phyloP scores from a whole-genome alignment of 2,888 invertebrate species.

The Drosophila prolongata region DNA sequence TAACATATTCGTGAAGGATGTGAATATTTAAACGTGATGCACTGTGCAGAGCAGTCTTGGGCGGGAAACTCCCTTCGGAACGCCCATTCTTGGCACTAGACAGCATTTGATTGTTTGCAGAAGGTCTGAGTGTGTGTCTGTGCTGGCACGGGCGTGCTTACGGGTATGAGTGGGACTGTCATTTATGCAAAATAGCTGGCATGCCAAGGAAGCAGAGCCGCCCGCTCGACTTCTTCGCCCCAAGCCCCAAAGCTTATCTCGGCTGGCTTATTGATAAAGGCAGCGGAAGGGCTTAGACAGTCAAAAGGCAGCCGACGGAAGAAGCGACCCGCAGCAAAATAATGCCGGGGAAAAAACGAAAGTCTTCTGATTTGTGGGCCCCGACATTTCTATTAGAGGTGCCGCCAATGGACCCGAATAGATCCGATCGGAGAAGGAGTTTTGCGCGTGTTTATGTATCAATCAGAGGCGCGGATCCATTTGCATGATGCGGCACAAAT shows the following conservation, averaged over 20 bases:
- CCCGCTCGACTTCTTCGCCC: constrained; percentile 11
- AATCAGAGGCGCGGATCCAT: constrained; percentile 72
- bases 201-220: constrained; percentile 54
- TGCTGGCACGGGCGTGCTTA: constrained; percentile 1
- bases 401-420: constrained; percentile 44
- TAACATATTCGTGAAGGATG: background rate
- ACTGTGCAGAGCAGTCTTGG: constrained; percentile 8
- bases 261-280: constrained; percentile 72
- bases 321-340: constrained; percentile 11
- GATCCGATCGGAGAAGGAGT: constrained; percentile 47
- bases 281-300: constrained; percentile 75
- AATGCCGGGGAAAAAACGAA: constrained; percentile 35
- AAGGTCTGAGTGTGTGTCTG: constrained; percentile 24
- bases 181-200: constrained; percentile 78
- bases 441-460: constrained; percentile 77
- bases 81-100: constrained; percentile 49
- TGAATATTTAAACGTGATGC: background rate
- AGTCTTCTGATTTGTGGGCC: constrained; percentile 20
- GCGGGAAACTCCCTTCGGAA: constrained; percentile 42
- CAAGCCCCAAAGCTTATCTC: constrained; percentile 65
- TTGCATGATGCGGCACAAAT: constrained; percentile 73
- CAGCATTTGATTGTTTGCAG: constrained; percentile 62
- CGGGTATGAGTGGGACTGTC: constrained; percentile 53
- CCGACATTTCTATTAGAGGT: constrained; percentile 46
- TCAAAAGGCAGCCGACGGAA: constrained; percentile 47